Conservation (phyloP, 2,113 vertebrate genomes). For the Ophiodon elongatus region DNA sequence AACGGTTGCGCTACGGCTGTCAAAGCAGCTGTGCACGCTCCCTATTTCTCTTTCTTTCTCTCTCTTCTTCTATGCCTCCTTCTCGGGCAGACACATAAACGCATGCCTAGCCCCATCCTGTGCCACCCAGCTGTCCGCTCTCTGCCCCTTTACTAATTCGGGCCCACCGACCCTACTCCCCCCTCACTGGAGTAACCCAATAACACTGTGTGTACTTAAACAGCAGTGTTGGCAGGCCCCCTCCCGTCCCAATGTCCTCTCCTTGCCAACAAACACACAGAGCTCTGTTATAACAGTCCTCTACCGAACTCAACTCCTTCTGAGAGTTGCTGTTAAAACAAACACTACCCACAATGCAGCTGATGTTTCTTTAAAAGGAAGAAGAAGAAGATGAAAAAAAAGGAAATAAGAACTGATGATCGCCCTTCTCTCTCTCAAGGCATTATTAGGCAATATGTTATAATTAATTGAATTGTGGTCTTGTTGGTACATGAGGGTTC, state of each 20-base stretch:
- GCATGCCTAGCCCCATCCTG: constrained; percentile 33
- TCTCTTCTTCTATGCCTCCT: constrained; percentile 8
- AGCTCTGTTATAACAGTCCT: constrained; percentile 72
- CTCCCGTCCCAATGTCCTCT: constrained; percentile 56
- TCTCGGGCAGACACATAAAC: constrained; percentile 29
- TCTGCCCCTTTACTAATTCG: constrained; percentile 49
- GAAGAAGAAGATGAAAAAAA: constrained; percentile 13
- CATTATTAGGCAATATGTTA: constrained; percentile 79
- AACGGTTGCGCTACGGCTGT: constrained; percentile 39
- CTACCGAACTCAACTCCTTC: constrained; percentile 62
- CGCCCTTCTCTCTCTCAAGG: constrained; percentile 65
- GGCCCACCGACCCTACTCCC: constrained; percentile 64
- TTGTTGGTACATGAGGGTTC: constrained; percentile 69
- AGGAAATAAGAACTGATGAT: constrained; percentile 57
- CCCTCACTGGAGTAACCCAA: constrained; percentile 85
- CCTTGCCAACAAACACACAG: constrained; percentile 84
- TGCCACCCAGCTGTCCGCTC: constrained; percentile 65
- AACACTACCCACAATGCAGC: constrained; percentile 57
- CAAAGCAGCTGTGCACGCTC: neutral
- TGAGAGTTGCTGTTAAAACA: constrained; percentile 78
- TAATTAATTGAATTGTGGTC: constrained; percentile 80
- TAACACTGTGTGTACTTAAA: constrained; percentile 86
- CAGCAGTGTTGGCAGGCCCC: constrained; percentile 83
- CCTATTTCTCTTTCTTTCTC: constrained; percentile 12
- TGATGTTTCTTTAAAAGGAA: constrained; percentile 48